phyloP scores from a whole-genome alignment of 2,888 invertebrate genomes.

The Noctua janthina region DNA sequence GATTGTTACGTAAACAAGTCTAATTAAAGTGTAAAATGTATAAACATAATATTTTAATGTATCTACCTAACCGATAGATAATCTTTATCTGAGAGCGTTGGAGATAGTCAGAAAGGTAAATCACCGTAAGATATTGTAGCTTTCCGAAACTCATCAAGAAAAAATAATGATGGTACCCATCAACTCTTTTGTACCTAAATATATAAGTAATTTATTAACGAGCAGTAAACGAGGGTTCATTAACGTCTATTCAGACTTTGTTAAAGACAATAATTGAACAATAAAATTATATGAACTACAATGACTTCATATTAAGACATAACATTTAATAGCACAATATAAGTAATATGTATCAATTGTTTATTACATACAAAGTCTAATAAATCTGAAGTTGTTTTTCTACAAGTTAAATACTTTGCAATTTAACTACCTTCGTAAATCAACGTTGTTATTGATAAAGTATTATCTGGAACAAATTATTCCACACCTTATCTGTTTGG shows the following conservation, averaged over 20 bases:
- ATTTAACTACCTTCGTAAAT: conserved; percentile 47
- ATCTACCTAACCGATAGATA: background rate
- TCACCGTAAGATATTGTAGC: background rate
- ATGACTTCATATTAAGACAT: conserved; percentile 14
- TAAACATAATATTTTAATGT: background rate
- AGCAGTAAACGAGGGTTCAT: conserved; percentile 10
- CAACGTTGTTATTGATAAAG: conserved; percentile 37
- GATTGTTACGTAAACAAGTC: background rate
- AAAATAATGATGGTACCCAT: background rate
- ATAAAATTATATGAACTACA: background rate
- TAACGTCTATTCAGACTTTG: background rate
- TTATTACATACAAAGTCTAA: conserved; percentile 59
- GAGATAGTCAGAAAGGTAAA: background rate
- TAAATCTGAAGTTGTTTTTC: conserved; percentile 71
- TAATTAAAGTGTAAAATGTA: background rate
- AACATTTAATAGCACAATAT: conserved; percentile 16
- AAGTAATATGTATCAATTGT: conserved; percentile 57
- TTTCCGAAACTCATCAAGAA: background rate
- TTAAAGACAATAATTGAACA: conserved; percentile 1
- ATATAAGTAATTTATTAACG: background rate
- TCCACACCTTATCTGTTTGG: conserved; percentile 39
- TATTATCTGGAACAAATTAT: conserved; percentile 53
- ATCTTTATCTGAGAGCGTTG: background rate
- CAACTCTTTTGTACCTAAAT: background rate
- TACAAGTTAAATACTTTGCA: conserved; percentile 43